These are phyloP conservation scores for Aelia acuminata DNA, from an alignment of 2,888 invertebrate species.

Conservation along the genomic window DNA sequence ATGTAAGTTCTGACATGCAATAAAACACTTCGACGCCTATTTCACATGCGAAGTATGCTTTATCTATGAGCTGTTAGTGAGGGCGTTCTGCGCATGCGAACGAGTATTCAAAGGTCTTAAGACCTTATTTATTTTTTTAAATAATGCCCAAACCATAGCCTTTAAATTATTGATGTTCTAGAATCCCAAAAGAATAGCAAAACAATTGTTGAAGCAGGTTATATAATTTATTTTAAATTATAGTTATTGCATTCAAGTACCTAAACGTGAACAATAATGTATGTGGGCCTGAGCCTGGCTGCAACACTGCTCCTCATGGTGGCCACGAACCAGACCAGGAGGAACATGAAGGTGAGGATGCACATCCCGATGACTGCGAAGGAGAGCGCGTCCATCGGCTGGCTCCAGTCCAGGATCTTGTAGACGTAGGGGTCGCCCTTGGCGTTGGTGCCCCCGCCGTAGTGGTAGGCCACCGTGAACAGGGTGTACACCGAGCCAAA, in stretches of 20 bases:
- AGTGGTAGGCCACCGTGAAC: conserved; percentile 4
- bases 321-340: conserved; percentile 2
- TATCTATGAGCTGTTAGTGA: too few species aligned
- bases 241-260: not conserved
- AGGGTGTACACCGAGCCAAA: conserved; percentile 24
- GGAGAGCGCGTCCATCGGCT: conserved; percentile 22
- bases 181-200: not conserved
- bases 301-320: not conserved
- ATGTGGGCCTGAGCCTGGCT: not conserved
- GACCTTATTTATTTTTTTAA: too few species aligned
- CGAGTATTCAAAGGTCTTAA: too few species aligned
- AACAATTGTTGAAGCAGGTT: not conserved
- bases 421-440: conserved; percentile 9
- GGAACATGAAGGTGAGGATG: conserved; percentile 22
- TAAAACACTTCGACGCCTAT: too few species aligned
- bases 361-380: conserved; percentile 38
- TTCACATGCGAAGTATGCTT: too few species aligned
- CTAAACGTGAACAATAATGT: conserved; percentile 33
- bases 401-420: conserved; percentile 35
- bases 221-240: conserved; percentile 17
- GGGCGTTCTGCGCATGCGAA: too few species aligned
- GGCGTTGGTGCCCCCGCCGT: not conserved
- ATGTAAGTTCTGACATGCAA: not conserved
- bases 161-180: too few species aligned
- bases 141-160: too few species aligned